Base-by-base conservation (phyloP, 1,140 invertebrate genomes). In the Camponotus pennsylvanicus region DNA sequence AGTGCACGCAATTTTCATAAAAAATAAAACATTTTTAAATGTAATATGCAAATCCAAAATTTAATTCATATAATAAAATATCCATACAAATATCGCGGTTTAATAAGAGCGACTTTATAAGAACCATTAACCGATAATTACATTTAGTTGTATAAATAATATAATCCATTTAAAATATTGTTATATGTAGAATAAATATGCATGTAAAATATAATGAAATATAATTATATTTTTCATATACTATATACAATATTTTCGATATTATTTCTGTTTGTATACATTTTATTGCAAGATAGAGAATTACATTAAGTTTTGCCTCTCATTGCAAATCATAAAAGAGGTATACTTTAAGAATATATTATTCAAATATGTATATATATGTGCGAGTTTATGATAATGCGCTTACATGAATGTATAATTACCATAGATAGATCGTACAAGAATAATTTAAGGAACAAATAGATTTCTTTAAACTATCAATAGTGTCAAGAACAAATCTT, bases 41-140 rank as follows among this genome's bases (percentile, higher is more conserved):
- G n/a, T 55, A 67, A 55, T 18, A 15, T 52, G 4, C 4, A 67
- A 40, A 55, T 71, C 59, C 1, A 11, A 3, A 79, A 69, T 80
- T 70, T 70, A 21, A 61, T 71, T 1, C 15, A 3, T 52, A 52
- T 34, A 80, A 82, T 59, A 32, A 71, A 71, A 82, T 59, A 59
- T 21, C 21, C 34, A 69, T 27, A 15, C 45, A 55, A 79, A 80
- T 79, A 70, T 59, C 37, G 52, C 9, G 18, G 15, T 82, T 82
- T 59, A 59, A 27, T 34, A 27, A 42, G 13, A 57, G 21, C 13
- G 3, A 52, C 13, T 40, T 42, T 27, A 27, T 73, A 82, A 45
- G 55, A 40, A 27, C 59, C 9, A 57, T 82, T 71, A 82, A 71
- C 2, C 18, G 13, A 71, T 82, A 82, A 37, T 45, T 82, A 45